A percentile compares a stretch with the other conserved stretches of the same genome.
These are phyloP conservation scores for Micronycteris hirsuta DNA, from an alignment of 2,113 vertebrate genomes.

Conservation along the genomic window DNA sequence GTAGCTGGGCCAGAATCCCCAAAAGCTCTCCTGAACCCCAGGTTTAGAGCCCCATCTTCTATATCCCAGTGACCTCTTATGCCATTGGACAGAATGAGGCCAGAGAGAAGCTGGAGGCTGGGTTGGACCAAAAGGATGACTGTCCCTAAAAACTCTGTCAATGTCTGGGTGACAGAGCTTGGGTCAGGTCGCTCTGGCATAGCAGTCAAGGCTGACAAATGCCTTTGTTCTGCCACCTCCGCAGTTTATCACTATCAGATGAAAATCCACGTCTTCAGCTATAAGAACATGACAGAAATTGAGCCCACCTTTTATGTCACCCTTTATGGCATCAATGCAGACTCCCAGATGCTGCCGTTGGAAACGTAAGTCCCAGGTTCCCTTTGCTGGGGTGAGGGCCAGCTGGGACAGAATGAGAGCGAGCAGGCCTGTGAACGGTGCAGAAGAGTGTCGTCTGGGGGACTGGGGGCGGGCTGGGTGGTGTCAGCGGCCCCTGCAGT, in stretches of 20 bases:
- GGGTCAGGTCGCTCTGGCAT: not conserved
- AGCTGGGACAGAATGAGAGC: not conserved
- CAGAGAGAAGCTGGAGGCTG: not conserved
- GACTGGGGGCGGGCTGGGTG: not conserved
- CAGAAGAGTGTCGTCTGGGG: not conserved
- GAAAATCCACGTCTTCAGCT: constrained; percentile 97
- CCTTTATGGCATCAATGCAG: constrained; percentile 85
- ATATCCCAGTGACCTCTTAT: not conserved
- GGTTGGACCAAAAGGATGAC: not conserved
- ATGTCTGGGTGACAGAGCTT: not conserved
- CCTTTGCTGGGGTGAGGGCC: not conserved
- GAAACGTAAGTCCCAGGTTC: constrained; percentile 86
- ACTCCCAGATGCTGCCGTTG: constrained; percentile 84
- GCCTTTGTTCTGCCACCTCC: constrained; percentile 36
- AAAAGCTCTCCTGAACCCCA: not conserved
- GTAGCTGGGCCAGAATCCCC: not conserved
- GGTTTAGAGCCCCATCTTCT: not conserved
- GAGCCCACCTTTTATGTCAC: constrained; percentile 89
- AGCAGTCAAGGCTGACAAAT: not conserved
- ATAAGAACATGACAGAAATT: constrained; percentile 77
- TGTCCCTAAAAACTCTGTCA: not conserved
- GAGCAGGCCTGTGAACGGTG: rapidly evolving
- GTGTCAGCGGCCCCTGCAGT: not conserved
- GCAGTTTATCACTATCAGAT: constrained; percentile 97
- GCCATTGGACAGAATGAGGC: not conserved